Evolutionary conservation across 2,797 vertebrate species (phyloP).

Genomic region (Clarias laeviceps): DNA sequence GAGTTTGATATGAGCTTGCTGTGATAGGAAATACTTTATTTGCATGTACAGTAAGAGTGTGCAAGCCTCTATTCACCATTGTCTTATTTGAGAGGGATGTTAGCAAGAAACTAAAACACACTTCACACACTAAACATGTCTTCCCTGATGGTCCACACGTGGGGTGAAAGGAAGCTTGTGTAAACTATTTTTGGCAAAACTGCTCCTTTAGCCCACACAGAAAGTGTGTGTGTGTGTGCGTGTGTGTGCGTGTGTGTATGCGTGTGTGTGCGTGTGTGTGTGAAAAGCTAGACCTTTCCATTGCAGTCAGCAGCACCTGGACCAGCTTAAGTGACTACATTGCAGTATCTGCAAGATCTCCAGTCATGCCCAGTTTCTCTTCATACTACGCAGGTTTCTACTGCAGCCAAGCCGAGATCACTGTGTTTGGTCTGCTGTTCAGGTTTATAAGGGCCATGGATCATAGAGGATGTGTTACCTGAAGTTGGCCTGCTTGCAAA

Average conservation of each 20-base stretch:
- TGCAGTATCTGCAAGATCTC: conserved; percentile 56
- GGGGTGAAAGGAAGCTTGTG: conserved; percentile 19
- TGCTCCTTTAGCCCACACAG: conserved; percentile 24
- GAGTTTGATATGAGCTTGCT: neutral
- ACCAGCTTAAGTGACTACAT: conserved; percentile 45
- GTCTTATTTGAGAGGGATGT: neutral
- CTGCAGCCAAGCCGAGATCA: conserved; percentile 11
- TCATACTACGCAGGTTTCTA: conserved; percentile 11
- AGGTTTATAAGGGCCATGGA: conserved; percentile 10
- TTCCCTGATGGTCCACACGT: neutral
- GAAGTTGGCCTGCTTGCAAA: no score
- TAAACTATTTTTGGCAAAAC: conserved; percentile 11
- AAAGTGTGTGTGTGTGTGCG: conserved; percentile 6
- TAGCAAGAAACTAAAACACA: neutral
- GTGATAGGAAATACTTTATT: neutral
- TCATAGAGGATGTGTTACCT: neutral
- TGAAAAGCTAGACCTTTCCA: conserved; percentile 68
- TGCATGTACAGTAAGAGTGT: neutral
- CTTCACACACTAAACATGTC: neutral
- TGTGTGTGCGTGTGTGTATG: neutral
- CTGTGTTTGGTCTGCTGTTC: conserved; percentile 5
- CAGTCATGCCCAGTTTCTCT: conserved; percentile 61
- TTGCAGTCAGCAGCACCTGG: conserved; percentile 68
- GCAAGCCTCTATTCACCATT: neutral
- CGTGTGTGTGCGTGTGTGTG: neutral